A percentile compares a stretch with the other conserved stretches of the same genome.
phyloP scores from a whole-genome alignment of 2,888 invertebrate species.

The Escarpia spicata region DNA sequence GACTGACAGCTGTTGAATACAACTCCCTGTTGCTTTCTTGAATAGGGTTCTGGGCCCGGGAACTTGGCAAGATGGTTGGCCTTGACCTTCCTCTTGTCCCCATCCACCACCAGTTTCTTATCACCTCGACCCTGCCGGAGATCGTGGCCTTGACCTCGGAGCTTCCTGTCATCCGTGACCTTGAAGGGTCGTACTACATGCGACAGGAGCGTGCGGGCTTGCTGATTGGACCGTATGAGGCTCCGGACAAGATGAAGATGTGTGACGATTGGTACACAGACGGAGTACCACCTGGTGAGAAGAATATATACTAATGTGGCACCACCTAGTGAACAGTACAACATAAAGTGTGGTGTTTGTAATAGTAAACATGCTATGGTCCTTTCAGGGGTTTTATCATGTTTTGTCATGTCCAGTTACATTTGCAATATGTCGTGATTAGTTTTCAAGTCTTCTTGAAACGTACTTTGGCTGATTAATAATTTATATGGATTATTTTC shows the following conservation, averaged over 20 bases:
- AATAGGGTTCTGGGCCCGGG: conserved; percentile 66
- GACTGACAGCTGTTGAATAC: background rate
- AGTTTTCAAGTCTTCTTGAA: no score
- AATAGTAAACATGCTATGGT: no score
- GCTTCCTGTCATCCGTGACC: conserved; percentile 66
- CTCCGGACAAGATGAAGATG: conserved; percentile 59
- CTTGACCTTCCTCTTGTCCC: conserved; percentile 65
- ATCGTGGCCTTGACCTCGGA: conserved; percentile 51
- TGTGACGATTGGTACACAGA: conserved; percentile 64
- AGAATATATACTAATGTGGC: background rate
- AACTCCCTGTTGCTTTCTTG: conserved; percentile 20
- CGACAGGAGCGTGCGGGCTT: conserved; percentile 63
- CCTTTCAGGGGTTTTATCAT: no score
- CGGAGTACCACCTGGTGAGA: conserved; percentile 60
- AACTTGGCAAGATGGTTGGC: conserved; percentile 64
- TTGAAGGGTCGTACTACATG: conserved; percentile 66
- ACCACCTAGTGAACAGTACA: background rate
- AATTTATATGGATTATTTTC: no score
- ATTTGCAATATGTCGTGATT: no score
- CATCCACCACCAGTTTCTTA: conserved; percentile 67
- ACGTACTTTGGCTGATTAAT: no score
- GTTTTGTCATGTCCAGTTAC: no score
- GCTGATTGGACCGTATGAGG: conserved; percentile 67
- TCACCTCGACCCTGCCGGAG: conserved; percentile 60
- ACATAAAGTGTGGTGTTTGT: no score